Evolutionary conservation across 1,140 invertebrate species (phyloP).

Genomic region (Drosophila athabasca): DNA sequence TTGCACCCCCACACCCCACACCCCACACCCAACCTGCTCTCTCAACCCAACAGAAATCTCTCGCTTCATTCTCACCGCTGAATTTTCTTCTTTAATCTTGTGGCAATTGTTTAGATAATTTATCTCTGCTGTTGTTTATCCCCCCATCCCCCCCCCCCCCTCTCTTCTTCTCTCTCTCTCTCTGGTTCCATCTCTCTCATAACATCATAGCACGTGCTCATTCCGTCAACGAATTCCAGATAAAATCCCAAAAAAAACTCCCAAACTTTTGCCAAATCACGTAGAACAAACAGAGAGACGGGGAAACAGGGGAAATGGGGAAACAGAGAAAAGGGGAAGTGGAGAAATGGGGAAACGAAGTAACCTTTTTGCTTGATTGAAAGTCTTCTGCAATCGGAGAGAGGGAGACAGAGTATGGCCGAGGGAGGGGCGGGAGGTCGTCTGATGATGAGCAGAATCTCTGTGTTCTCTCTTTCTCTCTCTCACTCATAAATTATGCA

Average conservation of each 20-base stretch:
- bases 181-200: not conserved
- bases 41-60: too few species aligned
- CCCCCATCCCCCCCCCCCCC: not conserved
- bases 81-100: not conserved
- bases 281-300: conserved; percentile 37
- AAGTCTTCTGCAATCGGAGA: conserved; percentile 5
- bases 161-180: not conserved
- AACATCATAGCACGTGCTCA: conserved; percentile 26
- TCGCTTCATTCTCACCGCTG: too few species aligned
- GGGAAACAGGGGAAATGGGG: too few species aligned
- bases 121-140: conserved; percentile 15
- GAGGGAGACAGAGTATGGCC: too few species aligned
- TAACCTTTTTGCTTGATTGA: conserved; percentile 43
- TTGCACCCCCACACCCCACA: too few species aligned
- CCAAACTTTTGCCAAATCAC: conserved; percentile 40
- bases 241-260: conserved; percentile 23
- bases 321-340: too few species aligned
- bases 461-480: too few species aligned
- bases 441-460: not conserved
- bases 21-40: too few species aligned
- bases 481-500: conserved; percentile 18
- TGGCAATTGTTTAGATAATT: conserved; percentile 24
- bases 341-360: too few species aligned
- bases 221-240: conserved; percentile 28
- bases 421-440: too few species aligned